Percentiles rank a stretch among this genome's conserved stretches.
Conservation (phyloP, 2,888 invertebrate genomes). For the Taphrorychus bicolor region DNA sequence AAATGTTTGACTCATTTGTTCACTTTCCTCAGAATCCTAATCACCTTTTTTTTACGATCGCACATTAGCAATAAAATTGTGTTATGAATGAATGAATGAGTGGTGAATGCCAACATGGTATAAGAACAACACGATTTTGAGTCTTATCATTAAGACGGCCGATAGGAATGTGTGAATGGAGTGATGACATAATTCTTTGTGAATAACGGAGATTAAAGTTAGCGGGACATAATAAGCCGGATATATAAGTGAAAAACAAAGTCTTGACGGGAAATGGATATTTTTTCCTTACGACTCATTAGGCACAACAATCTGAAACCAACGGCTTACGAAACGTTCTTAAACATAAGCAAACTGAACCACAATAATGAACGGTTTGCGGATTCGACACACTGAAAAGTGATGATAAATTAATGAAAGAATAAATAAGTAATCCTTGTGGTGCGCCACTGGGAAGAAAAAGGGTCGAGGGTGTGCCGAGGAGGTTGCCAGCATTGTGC, state of each 20-base stretch:
- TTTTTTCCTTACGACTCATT: slow-evolving; percentile 26
- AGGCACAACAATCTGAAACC: slow-evolving; percentile 15
- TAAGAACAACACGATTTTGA: too few species aligned
- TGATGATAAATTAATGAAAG: too few species aligned
- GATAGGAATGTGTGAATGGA: too few species aligned
- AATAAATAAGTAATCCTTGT: not conserved
- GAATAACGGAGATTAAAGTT: slow-evolving; percentile 24
- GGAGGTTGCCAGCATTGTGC: slow-evolving; percentile 47
- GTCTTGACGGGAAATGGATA: slow-evolving; percentile 28
- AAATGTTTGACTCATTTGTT: too few species aligned
- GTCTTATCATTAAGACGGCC: too few species aligned
- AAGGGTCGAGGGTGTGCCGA: slow-evolving; percentile 36
- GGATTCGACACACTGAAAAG: not conserved
- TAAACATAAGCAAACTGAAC: not conserved
- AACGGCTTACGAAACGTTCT: not conserved
- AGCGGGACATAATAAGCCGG: slow-evolving; percentile 30
- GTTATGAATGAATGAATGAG: too few species aligned
- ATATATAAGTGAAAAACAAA: slow-evolving; percentile 30
- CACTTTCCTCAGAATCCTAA: too few species aligned
- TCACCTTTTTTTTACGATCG: too few species aligned
- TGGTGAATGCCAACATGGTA: too few species aligned
- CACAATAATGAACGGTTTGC: not conserved
- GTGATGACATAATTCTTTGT: slow-evolving; percentile 13
- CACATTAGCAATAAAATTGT: too few species aligned
- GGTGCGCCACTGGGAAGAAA: slow-evolving; percentile 28